These are phyloP conservation scores for Pimpla rufipes DNA, from an alignment of 2,888 invertebrate genomes.

Conservation along the genomic window DNA sequence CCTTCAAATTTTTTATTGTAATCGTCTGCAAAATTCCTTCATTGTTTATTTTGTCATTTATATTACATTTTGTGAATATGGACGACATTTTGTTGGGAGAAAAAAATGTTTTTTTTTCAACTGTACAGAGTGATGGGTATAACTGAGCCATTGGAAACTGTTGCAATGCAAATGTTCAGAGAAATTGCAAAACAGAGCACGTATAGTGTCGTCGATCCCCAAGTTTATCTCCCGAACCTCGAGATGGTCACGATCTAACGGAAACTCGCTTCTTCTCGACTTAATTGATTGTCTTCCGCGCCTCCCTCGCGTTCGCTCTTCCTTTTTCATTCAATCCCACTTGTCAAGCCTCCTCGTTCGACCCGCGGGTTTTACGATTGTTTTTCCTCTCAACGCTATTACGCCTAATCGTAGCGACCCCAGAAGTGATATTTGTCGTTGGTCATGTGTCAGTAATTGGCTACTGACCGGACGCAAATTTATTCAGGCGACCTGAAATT, in stretches of 20 bases:
- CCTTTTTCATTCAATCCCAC: conserved; percentile 35
- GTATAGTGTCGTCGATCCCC: conserved; percentile 3
- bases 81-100: too few species aligned
- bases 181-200: conserved; percentile 33
- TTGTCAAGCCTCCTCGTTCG: neutral
- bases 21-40: too few species aligned
- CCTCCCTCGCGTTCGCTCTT: conserved; percentile 12
- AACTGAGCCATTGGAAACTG: neutral
- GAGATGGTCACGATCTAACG: conserved; percentile 59
- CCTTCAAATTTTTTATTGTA: too few species aligned
- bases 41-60: neutral
- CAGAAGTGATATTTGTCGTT: neutral
- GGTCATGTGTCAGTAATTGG: neutral
- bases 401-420: conserved; percentile 42
- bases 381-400: conserved; percentile 56
- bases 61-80: neutral
- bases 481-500: neutral
- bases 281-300: conserved; percentile 52
- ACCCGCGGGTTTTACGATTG: conserved; percentile 45
- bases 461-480: neutral
- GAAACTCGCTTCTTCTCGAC: conserved; percentile 16
- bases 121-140: neutral
- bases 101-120: neutral
- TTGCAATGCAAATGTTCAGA: conserved; percentile 30
- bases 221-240: conserved; percentile 54